Percentiles rank a stretch among this genome's conserved stretches.
These are phyloP conservation scores for Okamejei kenojei DNA, from an alignment of 2,797 vertebrate genomes.

Conservation along the genomic window DNA sequence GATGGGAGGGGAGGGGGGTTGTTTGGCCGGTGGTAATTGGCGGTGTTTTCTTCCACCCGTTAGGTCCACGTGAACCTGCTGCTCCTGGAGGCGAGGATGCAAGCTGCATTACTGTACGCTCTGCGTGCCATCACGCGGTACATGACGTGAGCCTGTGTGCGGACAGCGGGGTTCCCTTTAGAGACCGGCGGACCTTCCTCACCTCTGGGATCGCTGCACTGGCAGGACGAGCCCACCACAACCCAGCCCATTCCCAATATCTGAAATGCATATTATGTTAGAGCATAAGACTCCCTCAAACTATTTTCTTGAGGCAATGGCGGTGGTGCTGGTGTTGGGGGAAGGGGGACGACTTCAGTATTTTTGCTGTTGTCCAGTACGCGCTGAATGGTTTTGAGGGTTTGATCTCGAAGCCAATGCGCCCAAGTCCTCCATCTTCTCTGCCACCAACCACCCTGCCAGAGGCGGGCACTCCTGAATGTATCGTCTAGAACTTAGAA, in stretches of 20 bases:
- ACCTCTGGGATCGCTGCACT: neutral
- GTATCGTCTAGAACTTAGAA: neutral
- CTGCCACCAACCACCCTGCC: too few relatives aligned
- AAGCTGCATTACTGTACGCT: slow-evolving; percentile 63
- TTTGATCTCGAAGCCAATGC: slow-evolving; percentile 4
- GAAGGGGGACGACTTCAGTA: neutral
- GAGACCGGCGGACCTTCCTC: too few relatives aligned
- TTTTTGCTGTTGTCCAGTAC: neutral
- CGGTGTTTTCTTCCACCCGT: neutral
- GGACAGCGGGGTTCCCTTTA: neutral
- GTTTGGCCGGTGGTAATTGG: too few relatives aligned
- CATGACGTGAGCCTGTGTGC: slow-evolving; percentile 58
- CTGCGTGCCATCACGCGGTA: slow-evolving; percentile 64
- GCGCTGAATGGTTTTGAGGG: neutral
- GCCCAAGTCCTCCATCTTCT: neutral
- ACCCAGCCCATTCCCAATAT: neutral
- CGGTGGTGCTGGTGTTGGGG: neutral
- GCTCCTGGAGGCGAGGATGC: slow-evolving; percentile 64
- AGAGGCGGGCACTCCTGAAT: neutral
- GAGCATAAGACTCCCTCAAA: neutral
- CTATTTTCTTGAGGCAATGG: neutral
- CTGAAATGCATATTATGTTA: neutral
- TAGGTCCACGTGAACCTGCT: slow-evolving; percentile 67
- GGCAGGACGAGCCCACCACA: neutral
- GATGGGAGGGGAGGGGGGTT: too few relatives aligned